Evolutionary conservation across 2,888 invertebrate species (phyloP), one percentile per base, ranked within the genome.

Genomic region (Druceiella hillmani): DNA sequence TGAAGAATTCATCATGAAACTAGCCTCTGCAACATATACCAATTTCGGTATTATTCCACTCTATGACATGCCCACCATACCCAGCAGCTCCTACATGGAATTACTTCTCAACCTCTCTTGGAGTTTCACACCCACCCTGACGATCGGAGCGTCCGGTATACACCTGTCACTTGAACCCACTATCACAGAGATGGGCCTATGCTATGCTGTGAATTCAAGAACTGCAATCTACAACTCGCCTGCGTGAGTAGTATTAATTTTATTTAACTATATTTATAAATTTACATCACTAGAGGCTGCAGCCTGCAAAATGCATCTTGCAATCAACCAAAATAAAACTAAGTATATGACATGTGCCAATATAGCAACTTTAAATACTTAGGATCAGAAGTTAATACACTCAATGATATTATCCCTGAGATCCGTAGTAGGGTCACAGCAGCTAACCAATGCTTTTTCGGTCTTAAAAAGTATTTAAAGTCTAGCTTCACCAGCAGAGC

Each of bases 121-220:
- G 2, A 50, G 54, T 2, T 77, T 78, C 51, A 66, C 66, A 25
- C 80, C 66, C 0, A 57, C 58, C 0, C 50, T 72, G 38, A 72
- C 76, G 2, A 74, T 76, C 43, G 77, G 76, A 28, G 75, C 76
- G 17, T 58, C 73, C 1, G 71, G 73, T 1, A 61, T 73, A 31
- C 56, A 56, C 39, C 57, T 78, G 49, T 58, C 59, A 25, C 61
- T 82, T n/a, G 64, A 76, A 26, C 73, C 75, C 6, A 78, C 78
- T 1, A 58, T 81, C 6, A 80, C 82, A 0, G 84, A 85, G 56
- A 74, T 81, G 67, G 84, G 84, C 2, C 57, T 81, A 38, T 85
- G 84, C 48, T 80, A 81, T 55, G 66, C 80, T 13, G 76, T 81
- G 32, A 83, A 83, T 54, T 81, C 83, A 0, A 64, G 75, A 49